Percentiles rank a stretch among this genome's conserved stretches.
Conservation (phyloP, 1,140 invertebrate genomes). For the Tetranychus urticae region DNA sequence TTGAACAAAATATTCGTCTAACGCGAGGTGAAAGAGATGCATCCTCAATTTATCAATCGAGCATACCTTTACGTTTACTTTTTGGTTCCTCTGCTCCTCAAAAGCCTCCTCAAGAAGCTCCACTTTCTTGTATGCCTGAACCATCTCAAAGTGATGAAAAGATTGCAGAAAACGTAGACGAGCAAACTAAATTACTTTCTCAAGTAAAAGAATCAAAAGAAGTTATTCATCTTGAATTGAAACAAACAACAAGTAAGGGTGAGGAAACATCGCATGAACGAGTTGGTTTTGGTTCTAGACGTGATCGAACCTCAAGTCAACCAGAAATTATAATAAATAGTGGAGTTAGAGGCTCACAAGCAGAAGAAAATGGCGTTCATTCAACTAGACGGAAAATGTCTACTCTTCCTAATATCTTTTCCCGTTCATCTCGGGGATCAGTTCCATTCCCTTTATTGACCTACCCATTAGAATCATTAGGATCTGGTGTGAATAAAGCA, state of each 20-base stretch:
- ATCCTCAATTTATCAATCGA: not conserved
- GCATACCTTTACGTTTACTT: not conserved
- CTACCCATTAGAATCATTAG: constrained; percentile 13
- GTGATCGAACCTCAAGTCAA: not conserved
- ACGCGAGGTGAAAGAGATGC: not conserved
- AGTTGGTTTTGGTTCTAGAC: no score
- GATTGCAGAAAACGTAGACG: not conserved
- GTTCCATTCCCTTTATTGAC: constrained; percentile 39
- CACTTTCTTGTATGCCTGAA: not conserved
- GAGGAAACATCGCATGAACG: not conserved
- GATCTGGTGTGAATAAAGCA: constrained; percentile 2
- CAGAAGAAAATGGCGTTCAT: not conserved
- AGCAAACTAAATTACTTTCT: not conserved
- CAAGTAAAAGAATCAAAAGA: no score
- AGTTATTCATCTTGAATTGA: not conserved
- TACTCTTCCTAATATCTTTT: not conserved
- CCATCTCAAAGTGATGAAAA: not conserved
- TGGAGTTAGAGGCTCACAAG: not conserved
- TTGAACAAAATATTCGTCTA: not conserved
- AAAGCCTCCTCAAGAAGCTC: not conserved
- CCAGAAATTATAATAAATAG: not conserved
- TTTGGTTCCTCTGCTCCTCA: not conserved
- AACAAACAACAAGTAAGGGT: no score
- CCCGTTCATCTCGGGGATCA: constrained; percentile 36
- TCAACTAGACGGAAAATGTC: not conserved